Percentiles rank a stretch among this genome's conserved stretches.
phyloP scores from a whole-genome alignment of 2,113 vertebrate genomes.

The Ornithorhynchus anatinus region DNA sequence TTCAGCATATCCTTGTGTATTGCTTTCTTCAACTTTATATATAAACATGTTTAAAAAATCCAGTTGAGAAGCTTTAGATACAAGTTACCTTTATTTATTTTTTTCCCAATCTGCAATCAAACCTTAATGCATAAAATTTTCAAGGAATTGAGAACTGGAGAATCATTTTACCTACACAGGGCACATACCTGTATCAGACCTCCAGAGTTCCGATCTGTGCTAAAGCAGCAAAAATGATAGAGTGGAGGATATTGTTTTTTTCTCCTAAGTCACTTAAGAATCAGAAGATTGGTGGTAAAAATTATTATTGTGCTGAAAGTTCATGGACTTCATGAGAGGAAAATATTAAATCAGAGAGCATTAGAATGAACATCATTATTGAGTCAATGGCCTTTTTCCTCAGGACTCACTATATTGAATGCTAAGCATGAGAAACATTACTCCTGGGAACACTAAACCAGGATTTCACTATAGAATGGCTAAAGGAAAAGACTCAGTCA shows the following conservation, averaged over 20 bases:
- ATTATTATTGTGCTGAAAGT: constrained; percentile 15
- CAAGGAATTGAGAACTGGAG: constrained; percentile 1
- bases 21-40: no score
- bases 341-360: constrained; percentile 14
- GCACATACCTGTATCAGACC: background rate
- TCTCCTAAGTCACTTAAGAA: constrained; percentile 7
- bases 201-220: background rate
- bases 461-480: background rate
- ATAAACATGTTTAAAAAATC: no score
- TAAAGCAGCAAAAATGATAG: constrained; percentile 11
- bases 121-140: background rate
- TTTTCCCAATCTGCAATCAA: background rate
- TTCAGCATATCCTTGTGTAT: no score
- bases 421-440: background rate
- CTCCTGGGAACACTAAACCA: constrained; percentile 1
- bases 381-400: background rate
- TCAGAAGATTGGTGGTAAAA: constrained; percentile 12
- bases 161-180: background rate
- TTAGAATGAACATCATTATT: no score
- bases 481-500: no score
- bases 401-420: constrained; percentile 9
- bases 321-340: constrained; percentile 7
- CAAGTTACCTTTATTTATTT: no score
- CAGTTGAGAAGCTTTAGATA: no score
- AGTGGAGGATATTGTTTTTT: background rate